phyloP scores from a whole-genome alignment of 2,797 vertebrate genomes.

The Enteromius trimaculatus region DNA sequence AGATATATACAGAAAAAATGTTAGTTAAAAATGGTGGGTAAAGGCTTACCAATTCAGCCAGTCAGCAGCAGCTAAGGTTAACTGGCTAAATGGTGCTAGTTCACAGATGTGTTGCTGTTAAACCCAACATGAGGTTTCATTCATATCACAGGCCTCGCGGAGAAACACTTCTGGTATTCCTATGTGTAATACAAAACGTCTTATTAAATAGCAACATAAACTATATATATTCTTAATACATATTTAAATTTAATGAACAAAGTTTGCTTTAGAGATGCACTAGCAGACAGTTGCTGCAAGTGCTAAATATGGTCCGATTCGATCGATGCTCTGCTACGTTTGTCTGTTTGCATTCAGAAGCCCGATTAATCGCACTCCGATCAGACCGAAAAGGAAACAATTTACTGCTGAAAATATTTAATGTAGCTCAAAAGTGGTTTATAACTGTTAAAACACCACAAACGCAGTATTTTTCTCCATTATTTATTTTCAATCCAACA shows the following conservation, averaged over 20 bases:
- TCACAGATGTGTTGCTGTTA: constrained; percentile 16
- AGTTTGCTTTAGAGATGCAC: neutral
- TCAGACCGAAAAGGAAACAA: neutral
- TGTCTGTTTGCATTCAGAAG: constrained; percentile 26
- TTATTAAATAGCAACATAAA: neutral
- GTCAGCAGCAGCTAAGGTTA: constrained; percentile 53
- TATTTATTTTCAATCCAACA: neutral
- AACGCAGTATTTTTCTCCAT: neutral
- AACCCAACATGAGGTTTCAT: constrained; percentile 29
- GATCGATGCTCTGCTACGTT: constrained; percentile 10
- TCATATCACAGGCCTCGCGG: neutral
- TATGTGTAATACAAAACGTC: neutral
- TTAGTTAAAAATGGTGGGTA: neutral
- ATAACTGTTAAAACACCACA: neutral
- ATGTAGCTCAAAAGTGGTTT: too few species aligned
- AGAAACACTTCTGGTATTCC: neutral
- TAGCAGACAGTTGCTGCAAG: constrained; percentile 7
- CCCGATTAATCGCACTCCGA: constrained; percentile 31
- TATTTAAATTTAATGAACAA: neutral
- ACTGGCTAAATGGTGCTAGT: constrained; percentile 28
- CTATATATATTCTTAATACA: neutral
- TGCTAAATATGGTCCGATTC: constrained; percentile 18
- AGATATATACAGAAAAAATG: neutral
- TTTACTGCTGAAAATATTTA: neutral
- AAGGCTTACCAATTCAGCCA: constrained; percentile 25